Conservation (phyloP, 2,888 invertebrate genomes). For the Dynastes maya region DNA sequence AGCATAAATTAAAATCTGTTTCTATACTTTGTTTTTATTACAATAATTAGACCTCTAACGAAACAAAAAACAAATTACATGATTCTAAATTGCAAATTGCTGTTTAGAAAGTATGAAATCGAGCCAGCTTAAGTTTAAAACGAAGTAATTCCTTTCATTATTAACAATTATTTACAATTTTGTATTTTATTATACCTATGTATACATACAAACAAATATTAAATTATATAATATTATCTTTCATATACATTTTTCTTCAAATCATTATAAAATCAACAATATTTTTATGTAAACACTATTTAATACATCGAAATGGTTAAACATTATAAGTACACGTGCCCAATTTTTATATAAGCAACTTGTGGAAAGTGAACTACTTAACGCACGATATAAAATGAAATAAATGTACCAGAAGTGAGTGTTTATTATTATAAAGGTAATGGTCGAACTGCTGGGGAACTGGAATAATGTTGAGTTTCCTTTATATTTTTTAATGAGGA, state of each 20-base stretch:
- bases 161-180: not conserved
- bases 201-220: not conserved
- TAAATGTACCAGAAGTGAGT: not conserved
- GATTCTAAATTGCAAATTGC: not conserved
- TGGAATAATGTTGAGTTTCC: too few species aligned
- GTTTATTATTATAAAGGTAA: not conserved
- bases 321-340: not conserved
- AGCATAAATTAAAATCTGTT: too few species aligned
- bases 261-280: not conserved
- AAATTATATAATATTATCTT: not conserved
- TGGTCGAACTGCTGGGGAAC: too few species aligned
- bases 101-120: slow-evolving; percentile 10
- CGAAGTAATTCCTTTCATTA: slow-evolving; percentile 1
- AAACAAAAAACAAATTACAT: not conserved
- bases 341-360: not conserved
- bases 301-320: not conserved
- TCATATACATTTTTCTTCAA: not conserved
- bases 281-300: not conserved
- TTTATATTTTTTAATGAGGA: too few species aligned
- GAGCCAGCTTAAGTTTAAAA: not conserved
- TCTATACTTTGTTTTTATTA: not conserved
- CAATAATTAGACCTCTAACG: not conserved
- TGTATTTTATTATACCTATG: too few species aligned
- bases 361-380: slow-evolving; percentile 19
- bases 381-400: not conserved